phyloP scores from a whole-genome alignment of 2,797 vertebrate species.

The Heteromormyrus szaboi region DNA sequence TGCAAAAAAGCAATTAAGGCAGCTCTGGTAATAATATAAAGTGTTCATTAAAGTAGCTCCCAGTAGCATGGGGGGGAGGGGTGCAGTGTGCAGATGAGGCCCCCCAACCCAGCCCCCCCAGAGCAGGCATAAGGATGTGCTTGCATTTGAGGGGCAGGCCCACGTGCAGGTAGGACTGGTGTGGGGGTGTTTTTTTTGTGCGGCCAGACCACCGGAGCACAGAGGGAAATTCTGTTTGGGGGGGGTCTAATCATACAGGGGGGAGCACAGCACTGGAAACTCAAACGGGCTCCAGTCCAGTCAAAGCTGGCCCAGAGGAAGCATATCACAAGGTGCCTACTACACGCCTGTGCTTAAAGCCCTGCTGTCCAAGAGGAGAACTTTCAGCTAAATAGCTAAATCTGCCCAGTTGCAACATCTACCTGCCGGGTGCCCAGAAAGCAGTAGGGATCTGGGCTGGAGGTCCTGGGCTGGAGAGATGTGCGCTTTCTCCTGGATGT shows the following conservation, averaged over 20 bases:
- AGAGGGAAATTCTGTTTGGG: slow-evolving; percentile 29
- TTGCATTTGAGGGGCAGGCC: slow-evolving; percentile 47
- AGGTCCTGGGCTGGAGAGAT: neutral
- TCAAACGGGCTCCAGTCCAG: neutral
- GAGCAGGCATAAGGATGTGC: slow-evolving; percentile 57
- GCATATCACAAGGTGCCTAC: neutral
- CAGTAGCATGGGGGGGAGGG: slow-evolving; percentile 52
- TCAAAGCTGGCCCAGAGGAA: neutral
- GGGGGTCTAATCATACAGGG: neutral
- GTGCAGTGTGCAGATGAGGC: neutral
- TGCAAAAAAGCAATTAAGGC: slow-evolving; percentile 78
- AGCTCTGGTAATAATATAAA: slow-evolving; percentile 76
- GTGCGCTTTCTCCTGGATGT: neutral
- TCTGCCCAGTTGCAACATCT: too few relatives aligned
- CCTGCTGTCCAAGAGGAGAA: neutral
- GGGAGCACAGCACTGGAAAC: neutral
- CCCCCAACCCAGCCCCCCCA: neutral
- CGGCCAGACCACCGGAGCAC: neutral
- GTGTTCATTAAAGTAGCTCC: slow-evolving; percentile 80
- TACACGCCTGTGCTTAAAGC: neutral
- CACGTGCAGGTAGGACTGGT: slow-evolving; percentile 28
- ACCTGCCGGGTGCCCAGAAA: neutral
- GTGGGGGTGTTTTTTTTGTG: slow-evolving; percentile 26
- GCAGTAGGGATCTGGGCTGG: neutral
- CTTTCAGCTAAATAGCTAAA: neutral